Percentiles rank a stretch among this genome's conserved stretches.
These are phyloP conservation scores for Mechanitis mazaeus DNA, from an alignment of 2,888 invertebrate genomes.

Conservation along the genomic window DNA sequence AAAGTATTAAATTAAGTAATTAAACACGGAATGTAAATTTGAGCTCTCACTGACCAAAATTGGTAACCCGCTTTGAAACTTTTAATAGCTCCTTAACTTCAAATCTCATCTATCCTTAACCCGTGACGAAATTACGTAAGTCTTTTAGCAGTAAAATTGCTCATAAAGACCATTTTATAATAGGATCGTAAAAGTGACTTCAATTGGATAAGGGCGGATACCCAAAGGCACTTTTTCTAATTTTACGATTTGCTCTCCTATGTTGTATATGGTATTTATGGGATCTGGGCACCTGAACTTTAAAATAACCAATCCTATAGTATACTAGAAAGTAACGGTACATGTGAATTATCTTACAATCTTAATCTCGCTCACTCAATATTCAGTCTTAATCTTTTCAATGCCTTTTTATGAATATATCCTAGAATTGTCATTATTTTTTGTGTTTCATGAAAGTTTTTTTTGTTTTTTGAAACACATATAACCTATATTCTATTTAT, in stretches of 20 bases:
- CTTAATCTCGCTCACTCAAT: no score
- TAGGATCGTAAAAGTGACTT: slow-evolving; percentile 68
- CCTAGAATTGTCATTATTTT: no score
- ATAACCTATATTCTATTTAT: no score
- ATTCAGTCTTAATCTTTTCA: no score
- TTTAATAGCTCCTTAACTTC: slow-evolving; percentile 62
- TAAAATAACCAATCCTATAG: not conserved
- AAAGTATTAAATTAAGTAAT: not conserved
- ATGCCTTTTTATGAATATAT: no score
- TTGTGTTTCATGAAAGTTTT: no score
- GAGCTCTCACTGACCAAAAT: slow-evolving; percentile 53
- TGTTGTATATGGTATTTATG: slow-evolving; percentile 42
- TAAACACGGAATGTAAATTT: slow-evolving; percentile 2
- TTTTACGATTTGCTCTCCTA: slow-evolving; percentile 61
- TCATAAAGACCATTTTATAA: slow-evolving; percentile 76
- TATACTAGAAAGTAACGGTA: no score
- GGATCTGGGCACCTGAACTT: slow-evolving; percentile 46
- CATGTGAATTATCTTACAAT: no score
- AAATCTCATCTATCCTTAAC: slow-evolving; percentile 65
- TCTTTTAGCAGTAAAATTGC: slow-evolving; percentile 72
- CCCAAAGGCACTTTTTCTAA: slow-evolving; percentile 59
- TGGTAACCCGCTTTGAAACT: slow-evolving; percentile 50
- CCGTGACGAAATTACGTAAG: slow-evolving; percentile 74
- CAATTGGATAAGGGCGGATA: slow-evolving; percentile 42
- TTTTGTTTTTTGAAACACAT: no score